Base-by-base conservation (phyloP, 2,113 vertebrate species). In the Acanthisitta chloris region DNA sequence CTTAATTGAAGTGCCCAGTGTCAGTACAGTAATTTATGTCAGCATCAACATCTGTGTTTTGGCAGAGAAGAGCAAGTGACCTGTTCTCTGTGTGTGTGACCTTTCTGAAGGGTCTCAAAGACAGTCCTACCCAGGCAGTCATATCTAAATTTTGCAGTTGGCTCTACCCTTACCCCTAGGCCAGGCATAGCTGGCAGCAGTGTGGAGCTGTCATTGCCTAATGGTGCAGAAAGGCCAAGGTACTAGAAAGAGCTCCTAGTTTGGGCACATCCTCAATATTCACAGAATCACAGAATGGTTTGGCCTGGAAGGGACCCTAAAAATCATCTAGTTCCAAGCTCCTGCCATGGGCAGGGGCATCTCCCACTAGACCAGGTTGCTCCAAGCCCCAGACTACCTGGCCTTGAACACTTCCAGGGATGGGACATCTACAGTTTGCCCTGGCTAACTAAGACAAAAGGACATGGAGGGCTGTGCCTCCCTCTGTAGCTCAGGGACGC, bases 401-500 rank as follows among this genome's bases (percentile, higher is more conserved):
- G 34, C 24, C 55, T 46, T n/a, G 34, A 1, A 14, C 34, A 31
- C 40, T 48, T 0, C 16, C n/a, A 64, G 48, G 10, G 74, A 17
- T 31, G 40, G 40, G 34, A 10, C 34, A 55, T 3, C 29, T n/a
- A n/a, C 40, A 34, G 16, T 17, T 14, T 71, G 25, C 6, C 25
- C 49, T 48, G 34, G 34, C 29, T 64, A 21, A 55, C 17, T 36
- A 36, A 34, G 42, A 80, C 66, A 34, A 48, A 55, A 72, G 31
- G 49, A 64, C 31, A 55, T 10, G 19, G n/a, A 64, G 25, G 24
- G 14, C 57, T 48, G 24, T 62, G 74, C 25, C 40, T 48, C 11
- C 8, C 66, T 48, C 57, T 55, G 25, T 33, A 38, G 7, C 33
- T 49, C 0, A 0, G 12, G 12, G 17, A 69, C 54, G 33, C 11